A percentile compares a stretch with the other conserved stretches of the same genome.
phyloP scores from a whole-genome alignment of 1,140 invertebrate species.

The Heliconius melpomene region DNA sequence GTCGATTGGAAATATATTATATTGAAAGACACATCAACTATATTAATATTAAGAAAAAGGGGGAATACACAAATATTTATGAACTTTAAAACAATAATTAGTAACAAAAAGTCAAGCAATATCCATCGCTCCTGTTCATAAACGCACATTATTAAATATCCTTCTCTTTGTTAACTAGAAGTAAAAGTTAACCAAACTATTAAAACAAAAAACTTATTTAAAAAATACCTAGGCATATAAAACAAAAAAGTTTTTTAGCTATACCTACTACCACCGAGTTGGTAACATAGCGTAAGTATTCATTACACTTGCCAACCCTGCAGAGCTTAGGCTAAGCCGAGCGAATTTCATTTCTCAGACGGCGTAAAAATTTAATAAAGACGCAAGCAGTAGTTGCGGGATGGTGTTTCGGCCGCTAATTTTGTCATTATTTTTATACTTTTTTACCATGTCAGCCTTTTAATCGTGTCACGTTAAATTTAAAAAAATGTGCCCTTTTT shows the following conservation, averaged over 20 bases:
- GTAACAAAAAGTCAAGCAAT: not conserved
- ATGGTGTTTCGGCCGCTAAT: conserved; percentile 25
- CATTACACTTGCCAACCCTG: conserved; percentile 50
- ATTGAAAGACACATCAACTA: too few relatives aligned
- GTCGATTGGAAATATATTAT: not conserved
- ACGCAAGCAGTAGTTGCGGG: conserved; percentile 23
- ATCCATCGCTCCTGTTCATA: not conserved
- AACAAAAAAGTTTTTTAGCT: not conserved
- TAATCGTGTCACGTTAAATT: not conserved
- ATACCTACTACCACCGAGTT: not conserved
- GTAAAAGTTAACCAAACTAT: not conserved
- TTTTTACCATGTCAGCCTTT: conserved; percentile 1
- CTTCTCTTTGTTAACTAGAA: not conserved
- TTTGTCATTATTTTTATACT: conserved; percentile 13
- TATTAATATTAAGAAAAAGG: not conserved
- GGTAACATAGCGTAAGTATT: not conserved
- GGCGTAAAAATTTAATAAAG: conserved; percentile 53
- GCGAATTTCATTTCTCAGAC: conserved; percentile 47
- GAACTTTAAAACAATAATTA: too few relatives aligned
- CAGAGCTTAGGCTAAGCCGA: conserved; percentile 54
- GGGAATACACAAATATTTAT: too few relatives aligned
- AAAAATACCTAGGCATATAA: not conserved
- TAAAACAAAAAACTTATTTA: not conserved
- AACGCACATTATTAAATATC: not conserved
- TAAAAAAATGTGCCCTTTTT: too few relatives aligned